Percentiles rank a stretch among this genome's conserved stretches.
Evolutionary conservation across 2,113 vertebrate genomes (phyloP).

Genomic region (Lipophrys pholis): DNA sequence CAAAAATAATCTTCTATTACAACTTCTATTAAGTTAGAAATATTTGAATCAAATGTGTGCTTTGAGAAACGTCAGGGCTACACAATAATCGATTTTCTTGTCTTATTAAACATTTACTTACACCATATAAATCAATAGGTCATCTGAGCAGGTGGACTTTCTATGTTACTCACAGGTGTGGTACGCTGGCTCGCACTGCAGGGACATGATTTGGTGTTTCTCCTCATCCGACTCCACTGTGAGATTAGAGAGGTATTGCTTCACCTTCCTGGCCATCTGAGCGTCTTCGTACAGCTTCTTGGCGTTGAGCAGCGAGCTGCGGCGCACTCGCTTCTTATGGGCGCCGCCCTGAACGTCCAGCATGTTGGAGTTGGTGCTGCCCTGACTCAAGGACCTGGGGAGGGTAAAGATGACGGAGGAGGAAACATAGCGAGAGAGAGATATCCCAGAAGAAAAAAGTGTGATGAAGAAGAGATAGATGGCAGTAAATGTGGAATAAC

Average conservation of each 20-base stretch:
- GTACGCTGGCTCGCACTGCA: slow-evolving; percentile 94
- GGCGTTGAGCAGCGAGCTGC: slow-evolving; percentile 95
- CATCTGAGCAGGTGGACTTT: too few relatives aligned
- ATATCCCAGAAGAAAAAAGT: background rate
- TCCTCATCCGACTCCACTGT: slow-evolving; percentile 93
- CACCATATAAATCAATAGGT: too few relatives aligned
- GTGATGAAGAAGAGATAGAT: background rate
- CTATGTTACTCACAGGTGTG: slow-evolving; percentile 89
- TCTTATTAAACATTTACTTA: too few relatives aligned
- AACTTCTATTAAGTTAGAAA: too few relatives aligned
- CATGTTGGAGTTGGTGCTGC: slow-evolving; percentile 98
- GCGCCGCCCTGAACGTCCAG: slow-evolving; percentile 92
- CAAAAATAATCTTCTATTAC: too few relatives aligned
- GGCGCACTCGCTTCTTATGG: slow-evolving; percentile 93
- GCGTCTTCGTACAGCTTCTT: slow-evolving; percentile 98
- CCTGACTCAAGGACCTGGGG: slow-evolving; percentile 94
- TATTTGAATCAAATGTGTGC: too few relatives aligned
- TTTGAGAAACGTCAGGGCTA: too few relatives aligned
- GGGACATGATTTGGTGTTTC: slow-evolving; percentile 91
- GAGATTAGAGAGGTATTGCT: slow-evolving; percentile 95
- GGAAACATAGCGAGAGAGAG: background rate
- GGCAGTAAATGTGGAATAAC: background rate
- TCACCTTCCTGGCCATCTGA: slow-evolving; percentile 97
- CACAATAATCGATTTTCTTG: too few relatives aligned
- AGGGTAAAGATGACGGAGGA: background rate